Evolutionary conservation across 2,797 vertebrate species (phyloP), one percentile per base, ranked within the genome.

Genomic region (Galaxias olidus): DNA sequence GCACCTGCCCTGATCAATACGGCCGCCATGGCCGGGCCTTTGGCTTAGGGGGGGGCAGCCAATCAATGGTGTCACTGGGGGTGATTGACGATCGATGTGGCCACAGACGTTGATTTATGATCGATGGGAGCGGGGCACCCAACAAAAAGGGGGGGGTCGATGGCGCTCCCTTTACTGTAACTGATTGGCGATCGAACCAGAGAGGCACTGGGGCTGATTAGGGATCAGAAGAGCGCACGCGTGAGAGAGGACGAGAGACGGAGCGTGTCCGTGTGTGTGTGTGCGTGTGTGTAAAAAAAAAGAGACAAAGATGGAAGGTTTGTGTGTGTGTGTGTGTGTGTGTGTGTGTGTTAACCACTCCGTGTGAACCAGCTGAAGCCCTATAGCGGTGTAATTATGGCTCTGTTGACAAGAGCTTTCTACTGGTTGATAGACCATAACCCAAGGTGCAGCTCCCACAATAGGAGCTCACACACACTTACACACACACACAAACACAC

Each of bases 31-130:
- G 30, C 74, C 76, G 71, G 82, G 68, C 68, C 48, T 46, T 71
- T n/a, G 52, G 77, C 75, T 12, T 69, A 70, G 78, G 65, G 77
- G 84, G 63, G 77, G 84, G 63, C 61, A 9, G 77, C 66, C 47
- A 64, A 77, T 91, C 87, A 10, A 90, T 91, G 73, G 66, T 83
- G 85, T 85, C 83, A 85, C 77, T 30, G 80, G 64, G 45, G 68
- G 75, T 87, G 87, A 87, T 88, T 88, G 87, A 85, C 83, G 85
- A 88, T 89, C 87, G 65, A 88, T 91, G 76, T 64, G 7, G 63
- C 74, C 70, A 69, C 72, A 71, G 85, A 83, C 72, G 82, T 78
- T 88, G 87, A 89, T 89, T 87, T 80, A 90, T 87, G 84, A 85
- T 87, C 84, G 72, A 89, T 84, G 81, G 74, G 81, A 80, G 80